Evolutionary conservation across 2,113 vertebrate genomes (phyloP), one percentile per base, ranked within the genome.

Genomic region (Colistium nudipinnis): DNA sequence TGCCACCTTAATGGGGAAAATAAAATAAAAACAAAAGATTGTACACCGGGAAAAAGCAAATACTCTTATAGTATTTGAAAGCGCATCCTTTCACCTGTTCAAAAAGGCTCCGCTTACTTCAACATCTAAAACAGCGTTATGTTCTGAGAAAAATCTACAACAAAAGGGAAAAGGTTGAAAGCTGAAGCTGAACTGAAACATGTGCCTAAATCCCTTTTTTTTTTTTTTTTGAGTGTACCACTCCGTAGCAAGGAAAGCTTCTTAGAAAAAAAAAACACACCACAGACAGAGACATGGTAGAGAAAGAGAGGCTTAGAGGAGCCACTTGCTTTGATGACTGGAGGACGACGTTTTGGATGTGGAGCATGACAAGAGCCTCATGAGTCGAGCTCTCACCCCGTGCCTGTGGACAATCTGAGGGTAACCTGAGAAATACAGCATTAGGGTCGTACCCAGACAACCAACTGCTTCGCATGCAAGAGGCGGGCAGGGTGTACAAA

Each of bases 281-380:
- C 20, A 81, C 36, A 80, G 62, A 70, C 17, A 74, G 19, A 7
- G 24, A 20, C 3, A 35, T 39, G 22, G 41, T 6, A 31, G 14
- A 35, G 55, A 36, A n/a, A 44, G 41, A 52, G 24, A 60, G 57
- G 10, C 64, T 74, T 53, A 62, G 43, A 87, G 39, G 83, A 91
- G 92, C 61, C 74, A 98, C 96, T 98, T 98, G 97, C 96, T 97
- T 98, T 96, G 94, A 90, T 90, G 92, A 93, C 92, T 93, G 92
- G 92, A 88, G 88, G 95, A 94, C 69, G 94, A 87, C 61, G 93
- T 93, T 96, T 94, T 96, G 93, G 92, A 90, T 87, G 93, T 86
- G 81, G 94, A 94, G 87, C 95, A 97, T 84, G 94, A 93, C 74
- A 97, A 95, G 89, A 98, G 93, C 91, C 95, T 95, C 95, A 94